phyloP scores from a whole-genome alignment of 1,140 invertebrate species.

The Drosophila nikananu region DNA sequence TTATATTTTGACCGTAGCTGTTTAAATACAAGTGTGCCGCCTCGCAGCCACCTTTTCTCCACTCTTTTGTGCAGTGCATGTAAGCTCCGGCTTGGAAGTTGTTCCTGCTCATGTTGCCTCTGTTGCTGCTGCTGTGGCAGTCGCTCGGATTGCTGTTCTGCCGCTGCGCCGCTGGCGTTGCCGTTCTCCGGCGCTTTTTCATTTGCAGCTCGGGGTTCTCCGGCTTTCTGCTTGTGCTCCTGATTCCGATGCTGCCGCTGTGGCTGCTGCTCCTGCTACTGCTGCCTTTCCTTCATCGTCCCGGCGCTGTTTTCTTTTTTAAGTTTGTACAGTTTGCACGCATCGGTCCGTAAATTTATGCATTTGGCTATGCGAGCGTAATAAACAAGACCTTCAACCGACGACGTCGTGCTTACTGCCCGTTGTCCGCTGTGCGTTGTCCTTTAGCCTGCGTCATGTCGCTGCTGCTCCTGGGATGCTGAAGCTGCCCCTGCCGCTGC shows the following conservation, averaged over 20 bases:
- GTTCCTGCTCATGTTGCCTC: slow-evolving; percentile 26
- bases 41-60: slow-evolving; percentile 23
- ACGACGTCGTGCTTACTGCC: slow-evolving; percentile 55
- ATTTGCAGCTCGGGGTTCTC: slow-evolving; percentile 73
- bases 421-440: slow-evolving; percentile 19
- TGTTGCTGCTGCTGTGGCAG: slow-evolving; percentile 10
- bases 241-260: slow-evolving; percentile 9
- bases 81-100: slow-evolving; percentile 70
- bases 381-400: slow-evolving; percentile 83
- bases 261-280: neutral
- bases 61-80: slow-evolving; percentile 67
- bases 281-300: slow-evolving; percentile 23
- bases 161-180: slow-evolving; percentile 19
- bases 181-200: slow-evolving; percentile 63
- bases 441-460: slow-evolving; percentile 22
- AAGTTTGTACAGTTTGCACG: slow-evolving; percentile 81
- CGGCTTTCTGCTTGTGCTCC: slow-evolving; percentile 41
- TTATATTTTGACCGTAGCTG: slow-evolving; percentile 24
- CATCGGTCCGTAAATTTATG: slow-evolving; percentile 84
- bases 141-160: slow-evolving; percentile 33
- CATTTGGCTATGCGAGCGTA: slow-evolving; percentile 83
- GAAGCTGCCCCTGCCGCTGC: slow-evolving; percentile 14
- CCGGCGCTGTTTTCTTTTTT: slow-evolving; percentile 55
- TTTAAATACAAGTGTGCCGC: slow-evolving; percentile 24
- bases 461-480: slow-evolving; percentile 37